A percentile compares a stretch with the other conserved stretches of the same genome.
Conservation (phyloP, 92 coral and sea anemone species). For the Parazoanthus swiftii region DNA sequence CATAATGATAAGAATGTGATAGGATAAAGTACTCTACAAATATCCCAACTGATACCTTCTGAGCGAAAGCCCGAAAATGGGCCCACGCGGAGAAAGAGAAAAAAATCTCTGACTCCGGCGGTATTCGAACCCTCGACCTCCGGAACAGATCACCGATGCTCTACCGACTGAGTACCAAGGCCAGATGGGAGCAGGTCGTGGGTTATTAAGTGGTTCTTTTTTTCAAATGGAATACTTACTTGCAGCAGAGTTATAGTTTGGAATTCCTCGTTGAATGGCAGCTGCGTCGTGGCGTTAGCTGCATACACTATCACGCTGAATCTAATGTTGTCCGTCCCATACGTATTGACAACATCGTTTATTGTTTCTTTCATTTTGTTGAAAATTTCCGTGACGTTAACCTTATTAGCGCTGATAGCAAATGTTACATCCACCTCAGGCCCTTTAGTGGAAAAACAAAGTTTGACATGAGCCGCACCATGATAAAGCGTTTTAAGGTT, state of each 20-base stretch:
- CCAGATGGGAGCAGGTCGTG: too few relatives aligned
- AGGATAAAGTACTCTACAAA: too few relatives aligned
- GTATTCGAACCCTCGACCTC: too few relatives aligned
- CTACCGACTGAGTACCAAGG: too few relatives aligned
- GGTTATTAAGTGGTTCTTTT: too few relatives aligned
- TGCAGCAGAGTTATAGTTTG: conserved; percentile 2
- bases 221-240: not conserved
- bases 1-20: too few relatives aligned
- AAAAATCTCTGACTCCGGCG: too few relatives aligned
- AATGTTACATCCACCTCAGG: conserved; percentile 15
- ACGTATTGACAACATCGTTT: conserved; percentile 16
- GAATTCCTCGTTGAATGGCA: conserved; percentile 13
- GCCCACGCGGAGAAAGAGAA: too few relatives aligned
- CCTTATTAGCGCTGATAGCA: conserved; percentile 1
- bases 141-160: too few relatives aligned
- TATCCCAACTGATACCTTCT: too few relatives aligned
- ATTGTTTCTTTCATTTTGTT: conserved; percentile 16
- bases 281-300: not conserved
- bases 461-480: not conserved
- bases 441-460: not conserved
- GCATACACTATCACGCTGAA: conserved; percentile 25
- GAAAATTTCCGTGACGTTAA: not conserved
- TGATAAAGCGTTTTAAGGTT: too few relatives aligned
- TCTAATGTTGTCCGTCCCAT: not conserved
- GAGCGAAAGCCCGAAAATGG: too few relatives aligned